Evolutionary conservation across 2,113 vertebrate genomes (phyloP), one percentile per base, ranked within the genome.

Genomic region (Telmatochromis bifrenatus): DNA sequence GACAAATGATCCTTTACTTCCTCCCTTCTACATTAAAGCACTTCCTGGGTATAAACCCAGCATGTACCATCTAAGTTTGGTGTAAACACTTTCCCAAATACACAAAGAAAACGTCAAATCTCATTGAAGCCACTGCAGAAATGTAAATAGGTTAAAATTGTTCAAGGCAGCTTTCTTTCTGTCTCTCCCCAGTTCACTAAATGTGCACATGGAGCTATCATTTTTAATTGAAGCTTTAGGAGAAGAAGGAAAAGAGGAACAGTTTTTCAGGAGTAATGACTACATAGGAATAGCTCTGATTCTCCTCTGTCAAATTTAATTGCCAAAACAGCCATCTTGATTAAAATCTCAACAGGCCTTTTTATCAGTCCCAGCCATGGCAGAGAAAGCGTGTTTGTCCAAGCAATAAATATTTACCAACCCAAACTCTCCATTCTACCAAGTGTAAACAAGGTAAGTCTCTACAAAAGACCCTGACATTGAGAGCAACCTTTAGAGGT

Each of bases 281-380:
- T 83, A 86, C 77, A 68, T 31, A 87, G 39, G 86, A 86, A 85
- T 53, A 84, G 82, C 81, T 83, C 62, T 21, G 88, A 92, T 92
- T 91, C 87, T 84, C 84, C 75, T 70, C 87, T 90, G 87, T 94
- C 92, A 90, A 84, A 88, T 93, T 88, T 94, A 94, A 96, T 96
- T 95, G 88, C 93, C 77, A 83, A 80, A 84, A 84, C 80, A 77
- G 81, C 90, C 83, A 94, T 94, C 91, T 95, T 91, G 91, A 95
- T 95, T 94, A 91, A 65, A 85, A 93, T 94, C 93, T 92, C 79
- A 23, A 35, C 62, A 9, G 70, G 79, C 26, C 51, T 51, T 86
- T 91, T 87, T 88, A 92, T 94, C 92, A 79, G 84, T 45, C 42
- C 33, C 47, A 55, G 90, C 84, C 75, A 68, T 19, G 82, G 87